phyloP scores from a whole-genome alignment of 2,888 invertebrate species.

The Hirtodrosophila duncani region DNA sequence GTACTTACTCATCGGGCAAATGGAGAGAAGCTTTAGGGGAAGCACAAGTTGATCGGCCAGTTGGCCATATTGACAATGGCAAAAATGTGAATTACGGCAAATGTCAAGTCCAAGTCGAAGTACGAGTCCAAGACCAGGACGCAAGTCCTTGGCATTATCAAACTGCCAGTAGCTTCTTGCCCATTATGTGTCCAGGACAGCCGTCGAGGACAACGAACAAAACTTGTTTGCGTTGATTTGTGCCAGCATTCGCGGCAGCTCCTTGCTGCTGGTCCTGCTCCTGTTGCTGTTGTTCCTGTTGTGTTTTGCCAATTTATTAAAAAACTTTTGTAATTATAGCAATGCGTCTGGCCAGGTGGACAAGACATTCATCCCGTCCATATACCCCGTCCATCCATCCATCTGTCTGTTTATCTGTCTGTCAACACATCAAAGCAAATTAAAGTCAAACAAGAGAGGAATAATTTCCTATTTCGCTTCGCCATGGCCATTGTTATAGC shows the following conservation, averaged over 20 bases:
- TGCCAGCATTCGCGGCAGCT: conserved; percentile 15
- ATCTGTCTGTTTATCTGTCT: conserved; percentile 19
- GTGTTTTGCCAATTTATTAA: conserved; percentile 71
- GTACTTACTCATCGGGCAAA: conserved; percentile 39
- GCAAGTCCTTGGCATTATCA: conserved; percentile 33
- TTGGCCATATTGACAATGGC: conserved; percentile 44
- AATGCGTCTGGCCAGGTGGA: conserved; percentile 51
- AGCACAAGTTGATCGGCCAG: conserved; percentile 48
- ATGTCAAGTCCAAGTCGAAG: conserved; percentile 35
- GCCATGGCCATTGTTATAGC: background rate
- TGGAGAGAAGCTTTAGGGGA: conserved; percentile 20
- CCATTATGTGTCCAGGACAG: conserved; percentile 52
- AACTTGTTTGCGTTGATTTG: conserved; percentile 23
- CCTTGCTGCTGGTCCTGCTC: conserved; percentile 12
- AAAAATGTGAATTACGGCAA: conserved; percentile 39
- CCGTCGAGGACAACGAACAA: conserved; percentile 43
- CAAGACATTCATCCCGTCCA: conserved; percentile 5
- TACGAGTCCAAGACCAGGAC: conserved; percentile 38
- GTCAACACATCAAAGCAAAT: conserved; percentile 44
- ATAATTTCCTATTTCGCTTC: conserved; percentile 1
- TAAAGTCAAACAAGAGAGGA: conserved; percentile 41
- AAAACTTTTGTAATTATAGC: conserved; percentile 77
- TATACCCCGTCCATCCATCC: background rate
- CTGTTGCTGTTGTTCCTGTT: conserved; percentile 35
- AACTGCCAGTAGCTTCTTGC: conserved; percentile 16